phyloP scores from a whole-genome alignment of 1,140 invertebrate genomes.

The Palaemon carinicauda region DNA sequence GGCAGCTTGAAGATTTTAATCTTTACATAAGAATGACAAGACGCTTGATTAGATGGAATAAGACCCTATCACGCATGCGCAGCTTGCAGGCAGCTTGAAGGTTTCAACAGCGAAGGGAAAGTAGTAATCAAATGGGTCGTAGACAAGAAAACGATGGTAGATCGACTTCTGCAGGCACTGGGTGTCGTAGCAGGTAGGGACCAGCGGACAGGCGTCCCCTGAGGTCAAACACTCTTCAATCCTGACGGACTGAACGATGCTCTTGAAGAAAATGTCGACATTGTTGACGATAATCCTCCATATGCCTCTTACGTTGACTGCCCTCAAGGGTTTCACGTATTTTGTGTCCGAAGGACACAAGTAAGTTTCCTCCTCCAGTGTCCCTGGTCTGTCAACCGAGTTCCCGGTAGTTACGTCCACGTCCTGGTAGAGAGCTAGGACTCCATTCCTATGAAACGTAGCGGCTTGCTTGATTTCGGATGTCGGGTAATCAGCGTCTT shows the following conservation, averaged over 20 bases:
- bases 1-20: constrained; percentile 59
- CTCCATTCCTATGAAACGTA: too few species aligned
- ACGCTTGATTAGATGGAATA: too few species aligned
- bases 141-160: neutral
- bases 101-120: constrained; percentile 59
- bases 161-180: constrained; percentile 52
- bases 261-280: constrained; percentile 60
- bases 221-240: constrained; percentile 60
- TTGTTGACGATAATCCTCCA: constrained; percentile 62
- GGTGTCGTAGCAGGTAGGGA: constrained; percentile 59
- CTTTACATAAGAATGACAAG: too few species aligned
- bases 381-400: too few species aligned
- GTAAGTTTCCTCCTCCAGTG: too few species aligned
- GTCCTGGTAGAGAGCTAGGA: too few species aligned
- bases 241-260: constrained; percentile 31
- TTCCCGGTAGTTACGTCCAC: too few species aligned
- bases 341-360: too few species aligned
- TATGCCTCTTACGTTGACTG: constrained; percentile 57
- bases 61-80: too few species aligned
- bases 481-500: too few species aligned
- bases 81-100: constrained; percentile 51
- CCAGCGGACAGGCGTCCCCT: constrained; percentile 52
- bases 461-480: too few species aligned
- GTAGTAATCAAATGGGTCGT: constrained; percentile 60
- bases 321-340: too few species aligned